Base-by-base conservation (phyloP, 2,797 vertebrate species). In the Pyrocephalus nanus region DNA sequence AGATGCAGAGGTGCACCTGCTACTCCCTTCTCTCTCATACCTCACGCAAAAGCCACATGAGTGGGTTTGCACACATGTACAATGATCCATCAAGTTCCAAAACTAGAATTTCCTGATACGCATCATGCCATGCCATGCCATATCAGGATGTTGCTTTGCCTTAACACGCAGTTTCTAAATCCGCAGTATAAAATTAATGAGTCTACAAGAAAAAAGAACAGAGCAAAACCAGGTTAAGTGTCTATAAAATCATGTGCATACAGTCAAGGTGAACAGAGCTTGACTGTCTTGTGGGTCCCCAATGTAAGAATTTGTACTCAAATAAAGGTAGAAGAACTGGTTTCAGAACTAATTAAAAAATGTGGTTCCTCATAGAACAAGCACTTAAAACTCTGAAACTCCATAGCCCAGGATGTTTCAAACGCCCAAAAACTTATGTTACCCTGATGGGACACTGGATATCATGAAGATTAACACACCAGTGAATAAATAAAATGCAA, bases 41-140 rank as follows among this genome's bases (percentile, higher is more conserved):
- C 15, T 30, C 34, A n/a, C 1, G 13, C 16, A 67, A 81, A 66
- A 80, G 6, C 38, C 0, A 1, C 16, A 48, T 0, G 1, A 17
- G 8, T 47, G 21, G 7, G 29, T 69, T 62, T 85, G 47, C 23
- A 76, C 0, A 1, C 12, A 27, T 8, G 11, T 9, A 29, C 7
- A 27, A 21, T 29, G 32, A 67, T 27, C 51, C 67, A 38, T 4
- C 21, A 66, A 23, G 13, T 23, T 86, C 65, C 57, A 57, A 51
- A 90, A 15, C 29, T 21, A 18, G 17, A 38, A 30, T 54, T 77
- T 22, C 19, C 45, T 11, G 34, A 40, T 5, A 65, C 10, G 25
- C 23, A 29, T 36, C 38, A 54, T 8, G 11, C 55, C 69, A 72
- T 1, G 7, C 6, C 69, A 72, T 0, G 6, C 5, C 32, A 2